These are phyloP conservation scores for Rhyzopertha dominica DNA, from an alignment of 1,140 invertebrate genomes.

Conservation along the genomic window DNA sequence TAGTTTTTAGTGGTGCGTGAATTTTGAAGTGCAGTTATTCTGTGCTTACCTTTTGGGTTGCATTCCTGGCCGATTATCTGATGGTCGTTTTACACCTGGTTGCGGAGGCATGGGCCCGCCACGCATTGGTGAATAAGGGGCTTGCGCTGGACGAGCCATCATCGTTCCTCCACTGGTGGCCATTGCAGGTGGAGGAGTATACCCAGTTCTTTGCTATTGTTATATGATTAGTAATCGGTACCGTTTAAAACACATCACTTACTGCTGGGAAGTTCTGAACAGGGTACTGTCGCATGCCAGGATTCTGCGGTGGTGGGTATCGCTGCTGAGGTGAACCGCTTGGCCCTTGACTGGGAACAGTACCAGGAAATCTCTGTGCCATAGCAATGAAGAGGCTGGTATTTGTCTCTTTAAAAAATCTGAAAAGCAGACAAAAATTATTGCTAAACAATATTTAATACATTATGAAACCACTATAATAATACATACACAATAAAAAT, in stretches of 20 bases:
- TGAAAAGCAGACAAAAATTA: too few species aligned
- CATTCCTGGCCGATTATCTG: constrained; percentile 56
- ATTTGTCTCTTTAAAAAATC: too few species aligned
- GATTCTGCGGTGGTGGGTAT: constrained; percentile 55
- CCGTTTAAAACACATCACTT: constrained; percentile 32
- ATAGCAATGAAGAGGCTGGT: too few species aligned
- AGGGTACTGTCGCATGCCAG: constrained; percentile 56
- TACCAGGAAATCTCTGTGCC: constrained; percentile 59
- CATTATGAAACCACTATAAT: too few species aligned
- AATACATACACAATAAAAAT: too few species aligned
- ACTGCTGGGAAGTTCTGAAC: constrained; percentile 59
- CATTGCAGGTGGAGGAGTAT: constrained; percentile 53
- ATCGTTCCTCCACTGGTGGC: constrained; percentile 52
- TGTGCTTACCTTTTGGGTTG: constrained; percentile 58
- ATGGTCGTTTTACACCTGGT: constrained; percentile 54
- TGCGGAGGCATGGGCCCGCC: constrained; percentile 53
- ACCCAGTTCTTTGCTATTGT: constrained; percentile 39
- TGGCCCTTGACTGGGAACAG: constrained; percentile 50
- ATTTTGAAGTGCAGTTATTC: too few species aligned
- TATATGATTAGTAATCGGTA: constrained; percentile 2
- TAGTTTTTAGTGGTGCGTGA: too few species aligned
- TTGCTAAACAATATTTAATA: too few species aligned
- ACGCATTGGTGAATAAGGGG: constrained; percentile 55
- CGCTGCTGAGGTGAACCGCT: constrained; percentile 55
- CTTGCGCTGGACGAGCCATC: constrained; percentile 52